These are phyloP conservation scores for Diaprepes abbreviatus DNA, from an alignment of 2,888 invertebrate species.

Conservation along the genomic window DNA sequence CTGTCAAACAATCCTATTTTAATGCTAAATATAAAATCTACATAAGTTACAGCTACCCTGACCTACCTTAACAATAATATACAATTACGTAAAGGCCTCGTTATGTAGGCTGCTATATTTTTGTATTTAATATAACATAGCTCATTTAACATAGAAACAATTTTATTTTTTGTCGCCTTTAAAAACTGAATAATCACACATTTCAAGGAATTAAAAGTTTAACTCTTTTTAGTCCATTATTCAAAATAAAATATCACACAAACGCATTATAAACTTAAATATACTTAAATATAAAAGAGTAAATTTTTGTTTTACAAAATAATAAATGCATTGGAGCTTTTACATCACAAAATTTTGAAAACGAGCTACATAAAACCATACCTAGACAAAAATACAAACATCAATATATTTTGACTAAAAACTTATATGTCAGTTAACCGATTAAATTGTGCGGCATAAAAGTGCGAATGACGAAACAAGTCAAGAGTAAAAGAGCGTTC, in stretches of 20 bases:
- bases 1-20: not conserved
- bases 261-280: slow-evolving; percentile 16
- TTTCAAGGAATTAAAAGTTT: slow-evolving; percentile 1
- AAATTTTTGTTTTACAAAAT: not conserved
- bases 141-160: not conserved
- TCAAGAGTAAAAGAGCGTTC: no score
- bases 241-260: slow-evolving; percentile 21
- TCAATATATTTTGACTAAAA: no score
- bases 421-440: no score
- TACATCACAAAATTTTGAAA: no score
- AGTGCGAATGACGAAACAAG: no score
- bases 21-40: slow-evolving; percentile 31
- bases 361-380: no score
- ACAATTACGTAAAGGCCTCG: slow-evolving; percentile 31
- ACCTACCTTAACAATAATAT: slow-evolving; percentile 25
- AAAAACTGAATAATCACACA: slow-evolving; percentile 12
- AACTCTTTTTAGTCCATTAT: not conserved
- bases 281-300: not conserved
- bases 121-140: slow-evolving; percentile 17
- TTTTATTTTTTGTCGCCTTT: slow-evolving; percentile 14
- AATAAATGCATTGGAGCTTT: not conserved
- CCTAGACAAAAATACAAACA: no score
- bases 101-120: slow-evolving; percentile 24
- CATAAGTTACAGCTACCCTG: slow-evolving; percentile 7
- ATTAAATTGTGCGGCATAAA: no score